Base-by-base conservation (phyloP, 2,113 vertebrate species). In the Anser brachyrhynchus region DNA sequence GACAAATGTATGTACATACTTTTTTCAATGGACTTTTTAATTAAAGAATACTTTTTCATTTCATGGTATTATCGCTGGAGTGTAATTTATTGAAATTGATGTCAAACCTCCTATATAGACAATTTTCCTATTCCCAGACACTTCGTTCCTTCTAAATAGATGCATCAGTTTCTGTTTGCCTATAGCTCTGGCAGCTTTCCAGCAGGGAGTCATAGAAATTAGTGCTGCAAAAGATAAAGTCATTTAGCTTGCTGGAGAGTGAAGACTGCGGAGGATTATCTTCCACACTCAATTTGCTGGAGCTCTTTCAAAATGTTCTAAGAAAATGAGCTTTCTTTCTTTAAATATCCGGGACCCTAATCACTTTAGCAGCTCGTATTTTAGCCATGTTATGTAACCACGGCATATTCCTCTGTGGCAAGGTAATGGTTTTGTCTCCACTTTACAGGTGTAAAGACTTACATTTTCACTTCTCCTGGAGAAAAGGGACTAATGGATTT, bases 51-150 rank as follows among this genome's bases (percentile, higher is more conserved):
- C 17, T 75, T 71, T 29, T 74, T 71, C 2, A 55, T 80, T 92
- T 91, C 35, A 51, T 67, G n/a, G 10, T 29, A 64, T 84, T 39
- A 37, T 86, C 64, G 88, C 58, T 35, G 72, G n/a, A 69, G 31
- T 28, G 4, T 23, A 91, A 82, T 89, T 84, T 25, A 85, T 54
- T 84, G 21, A 91, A 95, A 84, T 73, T 78, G 39, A 49, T 49
- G 11, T 15, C 39, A 89, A n/a, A 57, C 8, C 20, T 93, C 84
- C 77, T 62, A 57, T n/a, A 69, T 2, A 49, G 35, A 75, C 62
- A 87, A 84, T 73, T 91, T 81, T 75, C 31, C 7, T 84, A 15
- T 87, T 82, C 33, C 17, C 73, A 85, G 46, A 41, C 33, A 82
- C 11, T 35, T 49, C 75, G 6, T 44, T 96, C 55, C 41, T 89